Evolutionary conservation across 2,113 vertebrate genomes (phyloP), one percentile per base, ranked within the genome.

Genomic region (Chloebia gouldiae): DNA sequence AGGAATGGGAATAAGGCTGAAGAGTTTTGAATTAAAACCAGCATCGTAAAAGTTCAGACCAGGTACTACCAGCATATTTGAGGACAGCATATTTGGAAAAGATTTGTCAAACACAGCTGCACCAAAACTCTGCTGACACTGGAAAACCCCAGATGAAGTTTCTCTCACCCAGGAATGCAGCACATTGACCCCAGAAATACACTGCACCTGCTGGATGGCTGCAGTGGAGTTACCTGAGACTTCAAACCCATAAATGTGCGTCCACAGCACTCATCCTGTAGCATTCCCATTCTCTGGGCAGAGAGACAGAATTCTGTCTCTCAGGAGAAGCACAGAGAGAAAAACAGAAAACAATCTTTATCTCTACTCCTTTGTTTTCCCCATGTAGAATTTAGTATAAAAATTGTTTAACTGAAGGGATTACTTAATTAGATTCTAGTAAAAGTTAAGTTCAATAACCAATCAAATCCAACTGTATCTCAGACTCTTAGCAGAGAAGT

Each of bases 161-260:
- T 45, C 28, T 71, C 16, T 64, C n/a, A 35, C 11, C 24, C 50
- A 40, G 77, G 20, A 33, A 40, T 12, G 33, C 6, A 35, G 13
- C 40, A 35, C 24, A 28, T 33, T 42, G 23, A 35, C 25, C 9
- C 20, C 2, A 3, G 50, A 64, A 56, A 49, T 4, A 1, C 33
- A 7, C 4, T 54, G 11, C 17, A 9, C 24, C 21, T 73, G 37
- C 27, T 69, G 50, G 3, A 33, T 37, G 30, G 16, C 13, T 78
- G 21, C 50, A 81, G 4, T 4, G 49, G 4, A 68, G 7, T 51
- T 27, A 9, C 13, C 39, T 31, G 47, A 21, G 27, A 22, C 24
- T n/a, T 23, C 37, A 47, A 18, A 47, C 5, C 23, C 42, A 0
- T 2, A 60, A 4, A 4, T 71, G 47, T 0, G 2, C 44, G 22